A percentile compares a stretch with the other conserved stretches of the same genome.
These are phyloP conservation scores for Phoeniculus purpureus DNA, from an alignment of 2,797 vertebrate genomes.

Conservation along the genomic window DNA sequence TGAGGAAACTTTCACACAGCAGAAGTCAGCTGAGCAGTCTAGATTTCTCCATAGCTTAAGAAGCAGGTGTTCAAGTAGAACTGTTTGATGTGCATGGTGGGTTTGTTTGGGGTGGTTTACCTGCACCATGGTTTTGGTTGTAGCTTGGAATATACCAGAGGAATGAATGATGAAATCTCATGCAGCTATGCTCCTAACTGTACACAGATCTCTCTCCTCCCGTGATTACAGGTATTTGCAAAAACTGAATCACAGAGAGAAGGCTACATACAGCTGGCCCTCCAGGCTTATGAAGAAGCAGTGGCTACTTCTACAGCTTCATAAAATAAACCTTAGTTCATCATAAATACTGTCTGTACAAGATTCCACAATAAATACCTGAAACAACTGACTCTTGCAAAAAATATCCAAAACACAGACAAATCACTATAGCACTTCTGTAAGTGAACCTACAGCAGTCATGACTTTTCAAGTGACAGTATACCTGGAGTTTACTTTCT, in stretches of 20 bases:
- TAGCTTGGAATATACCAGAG: not conserved
- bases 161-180: not conserved
- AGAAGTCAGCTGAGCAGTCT: not conserved
- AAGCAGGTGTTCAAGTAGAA: not conserved
- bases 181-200: not conserved
- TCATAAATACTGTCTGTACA: slow-evolving; percentile 9
- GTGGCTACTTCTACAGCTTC: slow-evolving; percentile 73
- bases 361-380: slow-evolving; percentile 31
- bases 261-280: slow-evolving; percentile 88
- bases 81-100: not conserved
- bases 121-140: not conserved
- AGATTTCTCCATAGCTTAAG: not conserved
- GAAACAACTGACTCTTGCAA: not conserved
- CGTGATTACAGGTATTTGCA: slow-evolving; percentile 82
- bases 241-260: slow-evolving; percentile 88
- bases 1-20: not conserved
- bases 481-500: rapidly evolving
- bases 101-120: not conserved
- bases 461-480: not conserved
- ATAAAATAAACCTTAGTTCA: slow-evolving; percentile 37
- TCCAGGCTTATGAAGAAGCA: slow-evolving; percentile 86
- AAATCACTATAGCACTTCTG: not conserved
- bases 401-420: not conserved
- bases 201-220: not conserved
- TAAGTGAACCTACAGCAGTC: not conserved